Percentiles rank a stretch among this genome's conserved stretches.
phyloP scores from a whole-genome alignment of 1,140 invertebrate species.

The Ceratitis capitata region DNA sequence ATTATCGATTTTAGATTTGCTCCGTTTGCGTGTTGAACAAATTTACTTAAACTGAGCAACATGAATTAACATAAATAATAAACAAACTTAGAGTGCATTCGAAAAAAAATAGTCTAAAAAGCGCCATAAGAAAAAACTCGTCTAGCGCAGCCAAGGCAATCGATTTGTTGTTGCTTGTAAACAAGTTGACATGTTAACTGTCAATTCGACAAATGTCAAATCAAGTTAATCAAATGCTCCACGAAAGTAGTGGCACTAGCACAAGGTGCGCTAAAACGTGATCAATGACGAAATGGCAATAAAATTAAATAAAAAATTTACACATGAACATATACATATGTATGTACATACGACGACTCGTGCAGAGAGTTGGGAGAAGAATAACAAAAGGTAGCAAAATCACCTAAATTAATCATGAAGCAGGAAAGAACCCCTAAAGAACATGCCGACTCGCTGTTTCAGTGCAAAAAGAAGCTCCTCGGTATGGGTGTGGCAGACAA shows the following conservation, averaged over 20 bases:
- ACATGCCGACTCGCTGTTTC: no score
- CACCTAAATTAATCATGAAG: conserved; percentile 20
- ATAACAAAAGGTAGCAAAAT: background rate
- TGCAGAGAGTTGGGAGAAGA: no score
- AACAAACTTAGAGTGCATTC: background rate
- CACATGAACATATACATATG: background rate
- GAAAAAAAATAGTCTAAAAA: background rate
- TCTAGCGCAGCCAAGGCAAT: background rate
- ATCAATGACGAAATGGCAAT: background rate
- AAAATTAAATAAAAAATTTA: conserved; percentile 7
- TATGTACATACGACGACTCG: no score
- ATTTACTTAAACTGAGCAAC: conserved; percentile 1
- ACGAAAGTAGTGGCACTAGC: background rate
- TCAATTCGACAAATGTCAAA: conserved; percentile 38
- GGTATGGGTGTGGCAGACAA: background rate
- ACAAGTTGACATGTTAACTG: conserved; percentile 42
- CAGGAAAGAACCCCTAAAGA: background rate
- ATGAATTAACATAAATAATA: conserved; percentile 26
- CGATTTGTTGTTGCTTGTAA: conserved; percentile 5
- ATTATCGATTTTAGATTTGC: background rate
- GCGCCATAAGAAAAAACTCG: background rate
- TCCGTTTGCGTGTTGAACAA: background rate
- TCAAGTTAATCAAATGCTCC: conserved; percentile 37
- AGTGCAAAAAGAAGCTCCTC: background rate
- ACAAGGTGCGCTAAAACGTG: background rate